These are phyloP conservation scores for Chesias legatella DNA, from an alignment of 2,888 invertebrate genomes.

Conservation along the genomic window DNA sequence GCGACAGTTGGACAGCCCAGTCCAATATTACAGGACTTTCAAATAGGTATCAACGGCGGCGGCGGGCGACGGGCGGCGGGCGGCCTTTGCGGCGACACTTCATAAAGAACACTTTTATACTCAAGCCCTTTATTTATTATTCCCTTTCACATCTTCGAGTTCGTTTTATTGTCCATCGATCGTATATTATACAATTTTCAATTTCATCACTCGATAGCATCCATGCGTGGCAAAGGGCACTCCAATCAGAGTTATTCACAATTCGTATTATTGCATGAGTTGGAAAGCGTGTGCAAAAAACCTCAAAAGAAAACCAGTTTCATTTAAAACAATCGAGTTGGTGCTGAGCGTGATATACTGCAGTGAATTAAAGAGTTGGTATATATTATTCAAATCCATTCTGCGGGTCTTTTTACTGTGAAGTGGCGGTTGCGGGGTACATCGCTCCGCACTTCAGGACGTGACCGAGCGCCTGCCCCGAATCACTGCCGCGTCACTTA, in stretches of 20 bases:
- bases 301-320: slow-evolving; percentile 16
- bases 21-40: slow-evolving; percentile 74
- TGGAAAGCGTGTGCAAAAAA: slow-evolving; percentile 7
- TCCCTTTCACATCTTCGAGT: slow-evolving; percentile 67
- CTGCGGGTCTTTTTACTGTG: slow-evolving; percentile 67
- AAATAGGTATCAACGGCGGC: slow-evolving; percentile 74
- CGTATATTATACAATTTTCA: slow-evolving; percentile 54
- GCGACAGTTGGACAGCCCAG: slow-evolving; percentile 43
- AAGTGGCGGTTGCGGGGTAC: slow-evolving; percentile 72
- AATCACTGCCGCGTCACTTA: slow-evolving; percentile 38
- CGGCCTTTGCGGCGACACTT: slow-evolving; percentile 68
- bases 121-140: slow-evolving; percentile 76
- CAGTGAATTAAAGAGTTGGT: slow-evolving; percentile 61
- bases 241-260: slow-evolving; percentile 5
- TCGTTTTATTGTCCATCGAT: slow-evolving; percentile 62
- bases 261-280: neutral
- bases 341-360: slow-evolving; percentile 28
- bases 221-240: slow-evolving; percentile 2
- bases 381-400: slow-evolving; percentile 74
- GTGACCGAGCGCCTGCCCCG: slow-evolving; percentile 61
- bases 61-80: slow-evolving; percentile 45
- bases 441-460: slow-evolving; percentile 76
- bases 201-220: slow-evolving; percentile 36
- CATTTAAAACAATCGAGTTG: slow-evolving; percentile 25
- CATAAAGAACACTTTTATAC: slow-evolving; percentile 79